These are phyloP conservation scores for Ctenomys sociabilis DNA, from an alignment of 2,113 vertebrate genomes.

Conservation along the genomic window DNA sequence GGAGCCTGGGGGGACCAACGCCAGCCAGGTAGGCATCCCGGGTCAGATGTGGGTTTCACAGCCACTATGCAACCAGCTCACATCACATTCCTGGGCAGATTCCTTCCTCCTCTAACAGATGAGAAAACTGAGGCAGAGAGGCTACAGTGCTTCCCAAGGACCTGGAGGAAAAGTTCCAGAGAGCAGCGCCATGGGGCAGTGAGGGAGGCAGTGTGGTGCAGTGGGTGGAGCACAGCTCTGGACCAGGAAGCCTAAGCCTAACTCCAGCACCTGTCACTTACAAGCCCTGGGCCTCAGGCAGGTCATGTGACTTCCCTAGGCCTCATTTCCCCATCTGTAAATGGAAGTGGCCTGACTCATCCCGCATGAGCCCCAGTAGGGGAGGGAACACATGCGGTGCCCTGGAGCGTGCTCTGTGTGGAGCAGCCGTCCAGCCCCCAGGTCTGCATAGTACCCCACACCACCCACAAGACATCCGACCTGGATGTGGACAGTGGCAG, in stretches of 20 bases:
- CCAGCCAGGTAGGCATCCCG: conserved; percentile 76
- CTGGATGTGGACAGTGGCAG: background rate
- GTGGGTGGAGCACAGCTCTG: background rate
- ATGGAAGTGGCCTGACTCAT: background rate
- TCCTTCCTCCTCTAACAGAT: background rate
- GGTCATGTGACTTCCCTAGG: background rate
- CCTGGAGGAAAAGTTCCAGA: background rate
- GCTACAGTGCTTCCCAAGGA: background rate
- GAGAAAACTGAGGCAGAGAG: background rate
- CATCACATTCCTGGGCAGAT: background rate
- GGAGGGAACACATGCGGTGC: too few species aligned
- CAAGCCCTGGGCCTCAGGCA: background rate
- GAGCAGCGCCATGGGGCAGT: background rate
- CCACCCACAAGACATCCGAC: background rate
- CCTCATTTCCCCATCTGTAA: background rate
- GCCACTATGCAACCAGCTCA: background rate
- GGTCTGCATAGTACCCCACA: fast-evolving
- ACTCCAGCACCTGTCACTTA: background rate
- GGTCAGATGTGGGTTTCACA: background rate
- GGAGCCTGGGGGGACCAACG: background rate
- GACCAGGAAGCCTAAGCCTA: background rate
- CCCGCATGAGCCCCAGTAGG: background rate
- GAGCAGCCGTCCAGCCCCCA: background rate
- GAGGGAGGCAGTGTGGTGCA: background rate
- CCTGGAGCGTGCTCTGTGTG: background rate